Evolutionary conservation across 2,888 invertebrate genomes (phyloP), one percentile per base, ranked within the genome.

Genomic region (Cerceris rybyensis): DNA sequence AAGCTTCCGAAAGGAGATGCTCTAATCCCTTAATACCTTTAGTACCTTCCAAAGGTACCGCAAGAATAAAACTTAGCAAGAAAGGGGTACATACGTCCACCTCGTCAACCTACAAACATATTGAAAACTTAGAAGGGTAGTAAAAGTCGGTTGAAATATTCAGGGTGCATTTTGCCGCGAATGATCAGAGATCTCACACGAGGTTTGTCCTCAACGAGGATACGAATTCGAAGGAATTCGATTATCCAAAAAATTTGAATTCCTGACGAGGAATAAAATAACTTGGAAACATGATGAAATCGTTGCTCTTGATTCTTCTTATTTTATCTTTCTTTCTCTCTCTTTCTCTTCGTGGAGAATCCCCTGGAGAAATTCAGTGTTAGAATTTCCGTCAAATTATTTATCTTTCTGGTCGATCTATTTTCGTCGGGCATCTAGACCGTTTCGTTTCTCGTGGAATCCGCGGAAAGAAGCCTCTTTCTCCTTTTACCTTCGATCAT

Each of bases 321-420:
- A n/a, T 42, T 41, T 14, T 16, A 41, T 63, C 50, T 43, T 50
- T 39, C 17, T 41, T 46, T 54, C 50, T 11, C 17, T 49, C 46
- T 6, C 9, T 14, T 16, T 57, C 11, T 7, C 28, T 7, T 0
- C 2, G 7, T 2, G 42, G 11, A 59, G 59, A 41, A 42, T 42
- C 59, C 4, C 8, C n/a, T 9, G 16, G 60, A 14, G 46, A 55
- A 55, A 55, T 54, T 42, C 46, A 17, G 11, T 17, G 67, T 11
- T 0, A 69, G 69, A 54, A 72, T 71, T 65, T 41, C 60, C 66
- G 60, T 65, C 60, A 80, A 86, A 83, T 85, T 85, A 81, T 85
- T 85, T 76, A 77, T 85, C 75, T 59, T 59, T 59, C 75, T 39
- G 70, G 64, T 50, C 71, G 70, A 64, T 76, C 81, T 83, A 85